Evolutionary conservation across 2,113 vertebrate species (phyloP).

Genomic region (Thamnaconus septentrionalis): DNA sequence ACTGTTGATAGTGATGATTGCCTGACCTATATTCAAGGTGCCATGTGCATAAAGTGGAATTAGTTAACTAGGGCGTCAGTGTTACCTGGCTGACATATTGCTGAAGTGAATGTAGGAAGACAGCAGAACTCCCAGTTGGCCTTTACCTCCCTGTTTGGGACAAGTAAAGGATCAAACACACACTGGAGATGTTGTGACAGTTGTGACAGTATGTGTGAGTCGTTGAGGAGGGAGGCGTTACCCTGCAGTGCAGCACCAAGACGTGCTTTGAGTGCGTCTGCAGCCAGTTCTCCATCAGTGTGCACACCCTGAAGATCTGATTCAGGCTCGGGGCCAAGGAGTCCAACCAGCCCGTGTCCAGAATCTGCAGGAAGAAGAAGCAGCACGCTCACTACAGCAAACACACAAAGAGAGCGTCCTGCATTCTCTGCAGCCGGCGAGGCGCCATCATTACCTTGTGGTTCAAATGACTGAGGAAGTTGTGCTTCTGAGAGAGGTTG

Average conservation of each 20-base stretch:
- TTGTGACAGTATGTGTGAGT: not conserved
- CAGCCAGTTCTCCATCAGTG: constrained; percentile 88
- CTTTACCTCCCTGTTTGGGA: constrained; percentile 83
- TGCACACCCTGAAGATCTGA: constrained; percentile 87
- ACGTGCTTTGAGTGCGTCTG: constrained; percentile 81
- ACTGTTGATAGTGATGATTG: too few relatives aligned
- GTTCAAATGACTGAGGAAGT: constrained; percentile 81
- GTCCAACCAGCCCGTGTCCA: constrained; percentile 89
- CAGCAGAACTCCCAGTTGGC: constrained; percentile 86
- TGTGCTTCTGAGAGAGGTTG: constrained; percentile 86
- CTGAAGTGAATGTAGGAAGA: constrained; percentile 91
- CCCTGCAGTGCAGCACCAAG: constrained; percentile 89
- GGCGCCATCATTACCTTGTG: constrained; percentile 78
- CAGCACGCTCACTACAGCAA: not conserved
- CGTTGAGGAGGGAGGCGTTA: constrained; percentile 40
- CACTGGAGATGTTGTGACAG: not conserved
- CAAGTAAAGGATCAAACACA: not conserved
- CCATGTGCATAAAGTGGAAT: too few relatives aligned
- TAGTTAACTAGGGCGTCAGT: not conserved
- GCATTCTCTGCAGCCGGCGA: not conserved
- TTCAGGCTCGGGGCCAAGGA: constrained; percentile 84
- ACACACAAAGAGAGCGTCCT: not conserved
- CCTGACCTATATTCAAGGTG: too few relatives aligned
- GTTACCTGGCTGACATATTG: constrained; percentile 87
- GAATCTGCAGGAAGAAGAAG: constrained; percentile 70